A percentile compares a stretch with the other conserved stretches of the same genome.
These are phyloP conservation scores for Pachypanchax playfairii DNA, from an alignment of 2,113 vertebrate species.

Conservation along the genomic window DNA sequence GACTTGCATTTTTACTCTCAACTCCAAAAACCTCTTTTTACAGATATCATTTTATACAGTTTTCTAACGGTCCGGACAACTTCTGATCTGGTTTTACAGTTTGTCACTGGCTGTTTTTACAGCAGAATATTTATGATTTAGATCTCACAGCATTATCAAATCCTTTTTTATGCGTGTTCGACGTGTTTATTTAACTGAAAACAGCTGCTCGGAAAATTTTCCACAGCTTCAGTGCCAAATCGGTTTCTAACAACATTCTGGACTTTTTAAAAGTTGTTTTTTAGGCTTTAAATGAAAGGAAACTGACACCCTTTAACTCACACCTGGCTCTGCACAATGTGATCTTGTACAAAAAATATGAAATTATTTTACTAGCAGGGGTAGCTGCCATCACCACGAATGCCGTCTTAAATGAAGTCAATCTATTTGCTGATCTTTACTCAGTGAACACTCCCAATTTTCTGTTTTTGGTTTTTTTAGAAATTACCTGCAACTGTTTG, in stretches of 20 bases:
- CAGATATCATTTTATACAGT: constrained; percentile 81
- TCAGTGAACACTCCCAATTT: constrained; percentile 45
- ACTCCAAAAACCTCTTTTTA: constrained; percentile 80
- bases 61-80: constrained; percentile 77
- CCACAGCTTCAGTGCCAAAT: constrained; percentile 76
- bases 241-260: constrained; percentile 53
- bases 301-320: constrained; percentile 62
- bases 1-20: constrained; percentile 80
- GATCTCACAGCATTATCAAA: constrained; percentile 60
- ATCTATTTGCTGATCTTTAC: constrained; percentile 59
- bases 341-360: constrained; percentile 38
- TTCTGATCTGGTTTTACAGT: constrained; percentile 64
- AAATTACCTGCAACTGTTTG: constrained; percentile 38
- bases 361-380: constrained; percentile 60
- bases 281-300: constrained; percentile 48
- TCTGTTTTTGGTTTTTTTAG: constrained; percentile 21
- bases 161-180: constrained; percentile 44
- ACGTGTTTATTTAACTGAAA: constrained; percentile 58
- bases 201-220: constrained; percentile 65
- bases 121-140: constrained; percentile 61
- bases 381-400: constrained; percentile 57
- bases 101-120: constrained; percentile 75
- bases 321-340: constrained; percentile 50
- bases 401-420: constrained; percentile 58
- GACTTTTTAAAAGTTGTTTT: constrained; percentile 65